Evolutionary conservation across 2,888 invertebrate species (phyloP), one percentile per base, ranked within the genome.

Genomic region (Chironomus tentans): DNA sequence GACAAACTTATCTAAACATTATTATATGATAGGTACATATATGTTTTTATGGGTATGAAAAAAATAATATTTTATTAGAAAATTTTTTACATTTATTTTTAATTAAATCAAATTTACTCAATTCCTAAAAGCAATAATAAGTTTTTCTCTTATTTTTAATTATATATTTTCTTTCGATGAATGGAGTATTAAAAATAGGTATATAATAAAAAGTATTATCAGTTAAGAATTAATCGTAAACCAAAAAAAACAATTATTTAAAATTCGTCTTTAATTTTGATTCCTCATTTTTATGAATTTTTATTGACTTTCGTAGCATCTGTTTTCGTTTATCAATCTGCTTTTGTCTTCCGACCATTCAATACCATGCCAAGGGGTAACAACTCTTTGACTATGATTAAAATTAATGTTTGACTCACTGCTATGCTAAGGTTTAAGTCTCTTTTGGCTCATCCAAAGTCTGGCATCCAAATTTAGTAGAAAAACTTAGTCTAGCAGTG

Each of bases 171-270:
- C 10, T 65, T 61, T 62, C 15, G 46, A 72, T 72, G 61, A 62
- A 72, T 72, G 62, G 24, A 61, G 38, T 62, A 72, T 62, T 72
- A n/a, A 38, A 62, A 62, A 72, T 72, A 72, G 72, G 72, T 72
- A 50, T 65, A 70, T 50, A 72, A 72, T 72, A 72, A 72, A 72
- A 72, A 21, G 65, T 65, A 72, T 72, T 72, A 72, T 72, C 56
- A 72, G 72, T 72, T 72, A 72, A 72, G 61, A 50, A 50, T 61
- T 72, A 72, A 72, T 61, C 48, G 72, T 72, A 61, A 28, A 18
- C 28, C 2, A 47, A 70, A 47, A 70, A 28, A 70, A 65, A 65
- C 7, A 22, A 10, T 22, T 24, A 21, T 65, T 65, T 21, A 65
- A 38, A 61, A 72, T 68, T 68, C 28, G 68, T 68, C 68, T 68